Evolutionary conservation across 2,888 invertebrate genomes (phyloP).

Genomic region (Miltochrista miniata): DNA sequence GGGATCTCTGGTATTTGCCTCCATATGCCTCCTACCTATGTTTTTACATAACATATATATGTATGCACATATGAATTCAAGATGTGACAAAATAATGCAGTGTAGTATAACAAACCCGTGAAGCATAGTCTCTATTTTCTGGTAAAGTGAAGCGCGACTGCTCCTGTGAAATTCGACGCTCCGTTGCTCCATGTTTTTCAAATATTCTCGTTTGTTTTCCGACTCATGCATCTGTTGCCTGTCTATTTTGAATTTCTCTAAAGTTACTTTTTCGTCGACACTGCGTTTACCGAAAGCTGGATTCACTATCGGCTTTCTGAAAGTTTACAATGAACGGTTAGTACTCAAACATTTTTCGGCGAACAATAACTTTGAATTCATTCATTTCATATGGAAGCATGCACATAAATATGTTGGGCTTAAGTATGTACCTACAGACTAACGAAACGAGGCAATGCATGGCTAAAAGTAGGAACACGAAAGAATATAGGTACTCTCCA

Average conservation of each 20-base stretch:
- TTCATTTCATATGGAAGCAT: too few relatives aligned
- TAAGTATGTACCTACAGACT: too few relatives aligned
- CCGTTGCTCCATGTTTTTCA: slow-evolving; percentile 56
- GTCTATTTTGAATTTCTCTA: slow-evolving; percentile 63
- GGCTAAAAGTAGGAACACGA: too few relatives aligned
- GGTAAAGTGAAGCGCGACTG: slow-evolving; percentile 85
- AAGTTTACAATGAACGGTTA: slow-evolving; percentile 46
- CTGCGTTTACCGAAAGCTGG: slow-evolving; percentile 80
- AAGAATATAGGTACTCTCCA: too few relatives aligned
- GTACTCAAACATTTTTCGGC: slow-evolving; percentile 28
- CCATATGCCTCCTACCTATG: too few relatives aligned
- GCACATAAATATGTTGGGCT: too few relatives aligned
- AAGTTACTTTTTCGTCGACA: slow-evolving; percentile 54
- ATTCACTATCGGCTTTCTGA: slow-evolving; percentile 74
- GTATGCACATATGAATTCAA: background rate
- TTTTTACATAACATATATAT: background rate
- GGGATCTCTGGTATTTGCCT: too few relatives aligned
- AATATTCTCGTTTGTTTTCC: slow-evolving; percentile 65
- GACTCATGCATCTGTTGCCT: slow-evolving; percentile 74
- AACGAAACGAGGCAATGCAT: too few relatives aligned
- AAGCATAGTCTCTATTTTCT: slow-evolving; percentile 86
- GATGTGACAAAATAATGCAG: too few relatives aligned
- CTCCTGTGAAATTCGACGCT: slow-evolving; percentile 84
- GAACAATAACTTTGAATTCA: background rate
- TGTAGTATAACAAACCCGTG: slow-evolving; percentile 80